Percentiles rank a stretch among this genome's conserved stretches.
These are phyloP conservation scores for Orius laevigatus DNA, from an alignment of 1,140 invertebrate genomes.

Conservation along the genomic window DNA sequence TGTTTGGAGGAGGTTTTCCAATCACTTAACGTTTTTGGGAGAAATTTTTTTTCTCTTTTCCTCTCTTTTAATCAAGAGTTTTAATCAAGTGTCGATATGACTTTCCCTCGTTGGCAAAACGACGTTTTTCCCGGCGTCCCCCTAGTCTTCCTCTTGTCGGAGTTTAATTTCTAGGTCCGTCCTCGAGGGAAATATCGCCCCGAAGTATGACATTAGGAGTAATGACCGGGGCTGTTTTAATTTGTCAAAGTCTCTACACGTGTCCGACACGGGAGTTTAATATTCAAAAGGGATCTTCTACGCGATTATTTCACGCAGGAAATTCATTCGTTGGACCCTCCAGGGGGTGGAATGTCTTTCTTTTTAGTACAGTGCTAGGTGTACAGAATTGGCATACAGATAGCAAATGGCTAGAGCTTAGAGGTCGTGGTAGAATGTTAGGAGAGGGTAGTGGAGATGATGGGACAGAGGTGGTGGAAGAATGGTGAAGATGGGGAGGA, in stretches of 20 bases:
- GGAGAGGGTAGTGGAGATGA: too few relatives aligned
- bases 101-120: background rate
- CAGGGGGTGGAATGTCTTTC: too few relatives aligned
- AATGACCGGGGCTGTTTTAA: conserved; percentile 7
- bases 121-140: background rate
- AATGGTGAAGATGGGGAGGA: too few relatives aligned
- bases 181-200: conserved; percentile 5
- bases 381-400: too few relatives aligned
- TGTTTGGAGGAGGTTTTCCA: too few relatives aligned
- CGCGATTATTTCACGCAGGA: too few relatives aligned
- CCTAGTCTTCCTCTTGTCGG: background rate
- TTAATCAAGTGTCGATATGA: conserved; percentile 6
- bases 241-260: conserved; percentile 8
- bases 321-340: conserved; percentile 3
- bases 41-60: too few relatives aligned
- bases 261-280: conserved; percentile 6
- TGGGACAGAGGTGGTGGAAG: too few relatives aligned
- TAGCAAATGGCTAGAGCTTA: too few relatives aligned
- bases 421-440: too few relatives aligned
- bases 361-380: too few relatives aligned
- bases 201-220: conserved; percentile 1
- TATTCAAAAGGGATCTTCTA: background rate
- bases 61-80: background rate
- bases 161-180: background rate
- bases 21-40: too few relatives aligned